A percentile compares a stretch with the other conserved stretches of the same genome.
phyloP scores from a whole-genome alignment of 2,888 invertebrate genomes.

The Rotaria macrura region DNA sequence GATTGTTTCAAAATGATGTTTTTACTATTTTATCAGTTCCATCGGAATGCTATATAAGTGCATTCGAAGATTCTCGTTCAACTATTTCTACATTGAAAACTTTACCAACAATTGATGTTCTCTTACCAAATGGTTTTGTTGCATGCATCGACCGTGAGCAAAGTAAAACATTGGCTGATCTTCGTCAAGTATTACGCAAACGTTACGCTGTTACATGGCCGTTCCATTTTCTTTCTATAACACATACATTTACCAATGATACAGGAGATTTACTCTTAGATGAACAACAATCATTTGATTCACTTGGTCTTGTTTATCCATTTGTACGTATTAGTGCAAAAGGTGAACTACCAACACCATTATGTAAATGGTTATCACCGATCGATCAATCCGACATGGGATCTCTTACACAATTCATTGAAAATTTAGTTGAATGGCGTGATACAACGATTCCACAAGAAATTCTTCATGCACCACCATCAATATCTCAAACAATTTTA shows the following conservation, averaged over 20 bases:
- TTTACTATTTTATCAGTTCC: not conserved
- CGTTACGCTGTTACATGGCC: not conserved
- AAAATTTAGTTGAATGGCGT: slow-evolving; percentile 3
- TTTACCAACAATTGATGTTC: not conserved
- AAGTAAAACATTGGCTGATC: not conserved
- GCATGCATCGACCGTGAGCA: not conserved
- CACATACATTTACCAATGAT: not conserved
- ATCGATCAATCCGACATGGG: not conserved
- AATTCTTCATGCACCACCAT: slow-evolving; percentile 11
- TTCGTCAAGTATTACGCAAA: not conserved
- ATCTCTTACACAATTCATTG: not conserved
- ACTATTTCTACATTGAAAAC: not conserved
- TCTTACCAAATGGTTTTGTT: not conserved
- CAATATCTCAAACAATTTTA: not conserved
- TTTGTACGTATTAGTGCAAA: not conserved
- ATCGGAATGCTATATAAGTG: not conserved
- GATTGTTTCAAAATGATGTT: too few species aligned
- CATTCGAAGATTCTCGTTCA: not conserved
- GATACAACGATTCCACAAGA: not conserved
- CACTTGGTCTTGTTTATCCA: slow-evolving; percentile 16
- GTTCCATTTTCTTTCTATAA: not conserved
- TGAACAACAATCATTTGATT: not conserved
- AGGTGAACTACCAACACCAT: not conserved
- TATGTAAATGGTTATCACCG: not conserved
- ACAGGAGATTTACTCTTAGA: not conserved